A percentile compares a stretch with the other conserved stretches of the same genome.
Evolutionary conservation across 2,888 invertebrate genomes (phyloP).

Genomic region (Lypha dubia): DNA sequence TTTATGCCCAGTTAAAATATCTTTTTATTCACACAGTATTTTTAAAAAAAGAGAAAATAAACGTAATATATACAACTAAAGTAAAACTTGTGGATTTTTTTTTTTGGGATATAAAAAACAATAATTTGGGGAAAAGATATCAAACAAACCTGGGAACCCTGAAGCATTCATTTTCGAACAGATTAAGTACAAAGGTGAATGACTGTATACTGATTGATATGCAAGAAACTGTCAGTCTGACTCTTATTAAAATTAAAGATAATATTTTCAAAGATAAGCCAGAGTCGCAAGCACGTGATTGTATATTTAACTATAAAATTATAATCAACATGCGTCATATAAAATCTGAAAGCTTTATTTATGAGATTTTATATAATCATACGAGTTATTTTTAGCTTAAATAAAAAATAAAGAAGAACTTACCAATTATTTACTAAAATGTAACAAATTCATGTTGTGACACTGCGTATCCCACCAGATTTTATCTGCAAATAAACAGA

Average conservation of each 20-base stretch:
- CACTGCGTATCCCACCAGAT: conserved; percentile 72
- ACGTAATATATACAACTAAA: too few species aligned
- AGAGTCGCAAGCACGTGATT: not conserved
- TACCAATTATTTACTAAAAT: conserved; percentile 21
- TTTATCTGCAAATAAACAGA: conserved; percentile 68
- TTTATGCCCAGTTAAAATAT: too few species aligned
- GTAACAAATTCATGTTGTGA: conserved; percentile 35
- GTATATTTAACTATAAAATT: too few species aligned
- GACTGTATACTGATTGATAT: conserved; percentile 24
- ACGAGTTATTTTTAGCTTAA: conserved; percentile 18
- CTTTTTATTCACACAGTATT: too few species aligned
- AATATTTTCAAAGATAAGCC: not conserved
- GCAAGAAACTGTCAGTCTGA: not conserved
- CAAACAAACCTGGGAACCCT: not conserved
- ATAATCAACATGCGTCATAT: too few species aligned
- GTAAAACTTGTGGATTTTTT: too few species aligned
- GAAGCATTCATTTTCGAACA: not conserved
- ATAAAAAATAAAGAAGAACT: conserved; percentile 28
- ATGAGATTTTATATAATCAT: too few species aligned
- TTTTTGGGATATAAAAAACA: too few species aligned
- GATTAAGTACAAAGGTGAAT: conserved; percentile 6
- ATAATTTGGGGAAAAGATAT: too few species aligned
- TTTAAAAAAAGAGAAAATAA: too few species aligned
- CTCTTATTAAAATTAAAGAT: not conserved
- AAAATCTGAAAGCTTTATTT: not conserved